Conservation (phyloP, 2,797 vertebrate genomes). For the Helostoma temminkii region DNA sequence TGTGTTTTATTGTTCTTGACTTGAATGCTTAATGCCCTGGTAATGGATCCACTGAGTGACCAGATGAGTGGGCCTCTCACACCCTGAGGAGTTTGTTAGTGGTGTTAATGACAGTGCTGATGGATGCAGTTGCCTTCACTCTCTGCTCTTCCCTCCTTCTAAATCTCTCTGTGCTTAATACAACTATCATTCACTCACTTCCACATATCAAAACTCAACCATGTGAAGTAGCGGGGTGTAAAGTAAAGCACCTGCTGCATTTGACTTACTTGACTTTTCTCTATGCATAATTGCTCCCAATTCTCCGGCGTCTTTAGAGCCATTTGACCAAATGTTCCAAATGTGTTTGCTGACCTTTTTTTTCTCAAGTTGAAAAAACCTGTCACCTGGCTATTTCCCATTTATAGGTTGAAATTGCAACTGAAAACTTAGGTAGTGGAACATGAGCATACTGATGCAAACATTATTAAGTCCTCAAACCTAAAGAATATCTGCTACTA, state of each 20-base stretch:
- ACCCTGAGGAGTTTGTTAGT: constrained; percentile 77
- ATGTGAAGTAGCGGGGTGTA: constrained; percentile 34
- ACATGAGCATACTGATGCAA: constrained; percentile 18
- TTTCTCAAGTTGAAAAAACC: constrained; percentile 36
- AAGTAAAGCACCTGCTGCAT: constrained; percentile 38
- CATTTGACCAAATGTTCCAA: constrained; percentile 58
- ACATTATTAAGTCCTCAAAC: constrained; percentile 17
- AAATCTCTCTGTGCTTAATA: constrained; percentile 57
- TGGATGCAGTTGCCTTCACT: constrained; percentile 55
- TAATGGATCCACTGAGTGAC: constrained; percentile 77
- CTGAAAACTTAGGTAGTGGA: neutral
- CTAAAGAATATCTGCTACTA: constrained; percentile 22
- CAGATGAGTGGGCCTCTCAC: constrained; percentile 71
- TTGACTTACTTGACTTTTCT: constrained; percentile 38
- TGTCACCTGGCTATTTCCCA: constrained; percentile 37
- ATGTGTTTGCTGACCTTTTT: constrained; percentile 41
- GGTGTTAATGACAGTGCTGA: constrained; percentile 70
- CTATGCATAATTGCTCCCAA: constrained; percentile 23
- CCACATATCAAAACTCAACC: constrained; percentile 45
- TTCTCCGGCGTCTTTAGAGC: constrained; percentile 41
- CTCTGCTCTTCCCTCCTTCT: constrained; percentile 58
- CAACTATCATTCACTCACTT: constrained; percentile 45
- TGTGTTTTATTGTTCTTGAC: constrained; percentile 63
- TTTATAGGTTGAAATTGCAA: constrained; percentile 36
- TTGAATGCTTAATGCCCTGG: constrained; percentile 72